Evolutionary conservation across 2,797 vertebrate genomes (phyloP).

Genomic region (Thripadectes ignobilis): DNA sequence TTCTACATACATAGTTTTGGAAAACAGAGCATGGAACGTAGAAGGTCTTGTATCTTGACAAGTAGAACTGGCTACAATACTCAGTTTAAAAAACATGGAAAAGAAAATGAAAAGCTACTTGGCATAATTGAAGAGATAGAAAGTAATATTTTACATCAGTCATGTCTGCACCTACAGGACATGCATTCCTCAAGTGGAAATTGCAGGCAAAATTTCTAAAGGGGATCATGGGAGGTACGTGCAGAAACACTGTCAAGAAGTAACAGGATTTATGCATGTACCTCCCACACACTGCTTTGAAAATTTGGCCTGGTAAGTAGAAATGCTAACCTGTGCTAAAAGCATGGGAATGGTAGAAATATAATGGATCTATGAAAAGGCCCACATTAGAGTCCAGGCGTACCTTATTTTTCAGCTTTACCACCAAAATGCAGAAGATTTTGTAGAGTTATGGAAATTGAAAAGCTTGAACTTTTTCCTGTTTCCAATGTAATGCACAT

Average conservation of each 20-base stretch:
- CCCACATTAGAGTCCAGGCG: not conserved
- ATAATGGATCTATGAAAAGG: not conserved
- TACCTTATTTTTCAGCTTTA: not conserved
- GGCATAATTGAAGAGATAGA: not conserved
- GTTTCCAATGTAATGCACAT: not conserved
- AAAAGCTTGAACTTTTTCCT: not conserved
- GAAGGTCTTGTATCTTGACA: not conserved
- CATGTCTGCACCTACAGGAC: conserved; percentile 29
- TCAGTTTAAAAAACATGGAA: not conserved
- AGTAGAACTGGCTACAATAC: not conserved
- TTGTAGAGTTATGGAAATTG: not conserved
- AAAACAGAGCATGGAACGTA: not conserved
- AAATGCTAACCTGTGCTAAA: conserved; percentile 39
- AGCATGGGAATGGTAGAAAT: not conserved
- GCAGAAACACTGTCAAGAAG: not conserved
- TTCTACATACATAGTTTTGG: not conserved
- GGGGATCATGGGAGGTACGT: not conserved
- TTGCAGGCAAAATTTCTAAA: conserved; percentile 18
- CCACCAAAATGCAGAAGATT: not conserved
- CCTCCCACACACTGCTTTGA: conserved; percentile 40
- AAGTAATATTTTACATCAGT: not conserved
- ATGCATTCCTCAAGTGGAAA: not conserved
- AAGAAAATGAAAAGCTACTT: not conserved
- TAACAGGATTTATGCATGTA: conserved; percentile 48
- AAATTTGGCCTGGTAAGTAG: conserved; percentile 22